Conservation (phyloP, 2,113 vertebrate species). For the Notarius quadriscutis region DNA sequence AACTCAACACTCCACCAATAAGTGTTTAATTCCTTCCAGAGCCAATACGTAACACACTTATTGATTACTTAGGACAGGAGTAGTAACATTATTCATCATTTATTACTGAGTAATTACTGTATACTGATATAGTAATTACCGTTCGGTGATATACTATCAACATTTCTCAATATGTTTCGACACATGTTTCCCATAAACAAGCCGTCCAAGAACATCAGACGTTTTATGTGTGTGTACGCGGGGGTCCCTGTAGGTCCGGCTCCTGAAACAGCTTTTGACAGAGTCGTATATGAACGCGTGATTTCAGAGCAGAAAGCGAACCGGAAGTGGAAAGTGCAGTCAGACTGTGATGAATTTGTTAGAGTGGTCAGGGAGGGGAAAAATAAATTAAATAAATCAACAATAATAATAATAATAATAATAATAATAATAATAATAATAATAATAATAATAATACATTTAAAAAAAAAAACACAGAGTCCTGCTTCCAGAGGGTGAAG, state of each 20-base stretch:
- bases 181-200: constrained; percentile 28
- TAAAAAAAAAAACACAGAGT: too few species aligned
- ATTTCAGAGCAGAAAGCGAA: background rate
- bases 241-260: background rate
- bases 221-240: background rate
- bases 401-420: too few species aligned
- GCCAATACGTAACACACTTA: background rate
- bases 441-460: too few species aligned
- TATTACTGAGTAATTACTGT: background rate
- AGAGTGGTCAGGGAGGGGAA: too few species aligned
- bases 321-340: background rate
- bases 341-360: background rate
- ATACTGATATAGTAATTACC: background rate
- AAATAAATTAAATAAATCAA: too few species aligned
- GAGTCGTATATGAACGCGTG: background rate
- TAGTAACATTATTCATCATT: background rate
- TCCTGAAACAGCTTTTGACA: background rate
- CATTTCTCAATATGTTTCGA: background rate
- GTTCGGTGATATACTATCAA: background rate
- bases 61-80: background rate
- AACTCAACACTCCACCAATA: too few species aligned
- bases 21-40: too few species aligned
- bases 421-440: too few species aligned
- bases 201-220: background rate
- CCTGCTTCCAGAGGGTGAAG: too few species aligned